These are phyloP conservation scores for Salticus scenicus DNA, from an alignment of 2,888 invertebrate species.

Conservation along the genomic window DNA sequence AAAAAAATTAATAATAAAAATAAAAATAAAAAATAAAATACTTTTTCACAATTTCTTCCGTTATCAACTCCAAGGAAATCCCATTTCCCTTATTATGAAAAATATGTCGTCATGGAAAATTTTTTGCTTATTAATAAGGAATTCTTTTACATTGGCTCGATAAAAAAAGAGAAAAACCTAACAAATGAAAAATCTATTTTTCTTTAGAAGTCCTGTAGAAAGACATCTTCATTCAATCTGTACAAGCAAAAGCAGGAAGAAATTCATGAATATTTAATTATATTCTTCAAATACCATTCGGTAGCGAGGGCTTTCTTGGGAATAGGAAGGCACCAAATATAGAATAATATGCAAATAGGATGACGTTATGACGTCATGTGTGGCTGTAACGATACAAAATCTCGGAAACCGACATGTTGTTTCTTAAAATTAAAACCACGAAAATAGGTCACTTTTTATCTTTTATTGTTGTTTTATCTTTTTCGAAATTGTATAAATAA, in stretches of 20 bases:
- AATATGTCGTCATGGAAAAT: not conserved
- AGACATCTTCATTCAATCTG: slow-evolving; percentile 6
- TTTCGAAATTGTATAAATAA: too few relatives aligned
- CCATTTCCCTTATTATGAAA: not conserved
- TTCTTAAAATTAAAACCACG: too few relatives aligned
- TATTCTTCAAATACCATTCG: slow-evolving; percentile 42
- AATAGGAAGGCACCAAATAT: slow-evolving; percentile 18
- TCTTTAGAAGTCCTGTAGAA: not conserved
- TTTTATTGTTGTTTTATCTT: too few relatives aligned
- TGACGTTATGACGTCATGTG: not conserved
- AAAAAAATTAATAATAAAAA: not conserved
- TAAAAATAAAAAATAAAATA: not conserved
- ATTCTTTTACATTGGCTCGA: not conserved
- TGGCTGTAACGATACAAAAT: not conserved
- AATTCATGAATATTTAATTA: slow-evolving; percentile 65
- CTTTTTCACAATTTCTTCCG: not conserved
- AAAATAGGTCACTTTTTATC: too few relatives aligned
- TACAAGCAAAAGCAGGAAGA: slow-evolving; percentile 24
- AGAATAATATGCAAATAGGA: slow-evolving; percentile 53
- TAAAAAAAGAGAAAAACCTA: not conserved
- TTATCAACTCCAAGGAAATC: not conserved
- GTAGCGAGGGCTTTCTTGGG: slow-evolving; percentile 36
- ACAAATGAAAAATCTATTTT: slow-evolving; percentile 7
- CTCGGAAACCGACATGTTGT: too few relatives aligned
- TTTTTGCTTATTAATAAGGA: slow-evolving; percentile 11